Evolutionary conservation across 2,797 vertebrate species (phyloP).

Genomic region (Microhierax caerulescens): DNA sequence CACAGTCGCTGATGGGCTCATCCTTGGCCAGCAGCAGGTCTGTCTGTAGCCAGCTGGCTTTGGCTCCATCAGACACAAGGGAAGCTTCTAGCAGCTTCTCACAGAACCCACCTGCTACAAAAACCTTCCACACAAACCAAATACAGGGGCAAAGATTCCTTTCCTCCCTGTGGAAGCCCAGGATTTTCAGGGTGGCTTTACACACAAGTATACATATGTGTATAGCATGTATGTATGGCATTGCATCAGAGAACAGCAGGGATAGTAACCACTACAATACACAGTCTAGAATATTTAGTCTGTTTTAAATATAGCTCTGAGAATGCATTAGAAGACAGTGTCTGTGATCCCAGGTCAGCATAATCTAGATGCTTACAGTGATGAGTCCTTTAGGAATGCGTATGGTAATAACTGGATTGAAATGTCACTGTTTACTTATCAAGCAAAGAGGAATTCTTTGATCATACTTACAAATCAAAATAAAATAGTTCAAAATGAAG

Average conservation of each 20-base stretch:
- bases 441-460: conserved; percentile 37
- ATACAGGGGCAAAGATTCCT: not conserved
- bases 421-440: conserved; percentile 27
- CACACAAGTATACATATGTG: rapidly evolving
- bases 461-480: conserved; percentile 46
- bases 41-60: not conserved
- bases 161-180: not conserved
- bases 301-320: not conserved
- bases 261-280: not conserved
- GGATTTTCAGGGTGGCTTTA: not conserved
- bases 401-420: not conserved
- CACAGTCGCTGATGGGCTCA: not conserved
- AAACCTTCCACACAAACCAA: not conserved
- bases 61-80: not conserved
- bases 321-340: not conserved
- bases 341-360: not conserved
- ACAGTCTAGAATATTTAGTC: not conserved
- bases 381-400: conserved; percentile 5
- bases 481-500: conserved; percentile 33
- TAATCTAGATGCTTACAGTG: not conserved
- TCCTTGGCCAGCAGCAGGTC: not conserved
- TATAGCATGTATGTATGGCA: not conserved
- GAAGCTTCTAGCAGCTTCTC: not conserved
- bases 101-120: not conserved
- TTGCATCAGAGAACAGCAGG: not conserved